Evolutionary conservation across 1,140 invertebrate genomes (phyloP).

Genomic region (Megathymus violae): DNA sequence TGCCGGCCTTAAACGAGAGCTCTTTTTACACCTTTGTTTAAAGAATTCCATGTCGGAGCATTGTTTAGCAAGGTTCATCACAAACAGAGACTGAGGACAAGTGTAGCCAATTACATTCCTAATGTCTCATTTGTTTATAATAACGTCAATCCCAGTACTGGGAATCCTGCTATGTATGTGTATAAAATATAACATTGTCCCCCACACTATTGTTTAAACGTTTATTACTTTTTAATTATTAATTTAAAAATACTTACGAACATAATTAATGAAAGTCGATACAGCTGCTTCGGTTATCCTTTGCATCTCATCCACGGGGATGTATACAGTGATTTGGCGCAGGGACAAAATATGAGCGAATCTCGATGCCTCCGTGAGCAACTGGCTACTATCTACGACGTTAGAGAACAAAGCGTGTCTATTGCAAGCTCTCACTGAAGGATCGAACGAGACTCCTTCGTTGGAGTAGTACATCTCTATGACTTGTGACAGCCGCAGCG

Average conservation of each 20-base stretch:
- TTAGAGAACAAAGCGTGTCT: constrained; percentile 79
- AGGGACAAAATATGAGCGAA: constrained; percentile 75
- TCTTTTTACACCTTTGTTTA: no score
- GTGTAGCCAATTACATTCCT: no score
- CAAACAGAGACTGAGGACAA: no score
- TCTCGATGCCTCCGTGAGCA: constrained; percentile 69
- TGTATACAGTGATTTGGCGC: constrained; percentile 70
- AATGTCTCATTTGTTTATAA: no score
- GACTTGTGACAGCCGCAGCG: constrained; percentile 86
- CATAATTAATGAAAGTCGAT: constrained; percentile 70
- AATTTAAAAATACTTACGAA: constrained; percentile 64
- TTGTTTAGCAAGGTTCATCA: no score
- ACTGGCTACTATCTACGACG: constrained; percentile 63
- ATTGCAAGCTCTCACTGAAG: constrained; percentile 84
- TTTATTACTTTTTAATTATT: background rate
- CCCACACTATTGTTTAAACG: no score
- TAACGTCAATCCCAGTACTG: no score
- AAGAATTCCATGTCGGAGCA: no score
- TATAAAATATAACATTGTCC: no score
- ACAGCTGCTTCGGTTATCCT: constrained; percentile 69
- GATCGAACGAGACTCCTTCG: constrained; percentile 84
- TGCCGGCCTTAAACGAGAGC: no score
- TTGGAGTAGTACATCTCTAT: constrained; percentile 89
- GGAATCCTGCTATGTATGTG: no score
- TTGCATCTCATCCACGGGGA: constrained; percentile 69